Evolutionary conservation across 1,140 invertebrate genomes (phyloP).

Genomic region (Homarus americanus): DNA sequence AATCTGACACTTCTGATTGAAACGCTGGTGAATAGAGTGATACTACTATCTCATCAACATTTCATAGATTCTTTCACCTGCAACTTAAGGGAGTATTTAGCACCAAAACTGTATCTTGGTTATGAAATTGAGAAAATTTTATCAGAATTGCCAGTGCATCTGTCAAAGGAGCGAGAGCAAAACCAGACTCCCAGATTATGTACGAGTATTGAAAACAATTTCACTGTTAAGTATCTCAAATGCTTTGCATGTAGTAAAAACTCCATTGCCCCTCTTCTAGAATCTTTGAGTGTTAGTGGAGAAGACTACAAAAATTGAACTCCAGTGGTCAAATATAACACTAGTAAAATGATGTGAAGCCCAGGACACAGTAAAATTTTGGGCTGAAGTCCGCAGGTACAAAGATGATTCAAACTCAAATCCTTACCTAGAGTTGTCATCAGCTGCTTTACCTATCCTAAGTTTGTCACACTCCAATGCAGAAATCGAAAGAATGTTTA

Average conservation of each 20-base stretch:
- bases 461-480: conserved; percentile 20
- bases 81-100: conserved; percentile 20
- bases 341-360: conserved; percentile 16
- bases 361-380: conserved; percentile 8
- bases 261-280: too few species aligned
- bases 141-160: too few species aligned
- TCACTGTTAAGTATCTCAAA: too few species aligned
- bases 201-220: too few species aligned
- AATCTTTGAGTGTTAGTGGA: not conserved
- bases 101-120: conserved; percentile 21
- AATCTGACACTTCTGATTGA: too few species aligned
- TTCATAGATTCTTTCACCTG: conserved; percentile 6
- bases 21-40: too few species aligned
- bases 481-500: conserved; percentile 27
- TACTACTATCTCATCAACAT: not conserved
- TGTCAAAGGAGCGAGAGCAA: not conserved
- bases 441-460: not conserved
- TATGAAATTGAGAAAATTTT: conserved; percentile 35
- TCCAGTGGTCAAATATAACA: too few species aligned
- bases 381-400: too few species aligned
- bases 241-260: too few species aligned
- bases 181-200: not conserved
- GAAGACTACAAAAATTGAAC: too few species aligned
- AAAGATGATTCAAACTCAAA: conserved; percentile 4
- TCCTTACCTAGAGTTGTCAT: conserved; percentile 7